Evolutionary conservation across 1,140 invertebrate species (phyloP).

Genomic region (Teleogryllus occipitalis): DNA sequence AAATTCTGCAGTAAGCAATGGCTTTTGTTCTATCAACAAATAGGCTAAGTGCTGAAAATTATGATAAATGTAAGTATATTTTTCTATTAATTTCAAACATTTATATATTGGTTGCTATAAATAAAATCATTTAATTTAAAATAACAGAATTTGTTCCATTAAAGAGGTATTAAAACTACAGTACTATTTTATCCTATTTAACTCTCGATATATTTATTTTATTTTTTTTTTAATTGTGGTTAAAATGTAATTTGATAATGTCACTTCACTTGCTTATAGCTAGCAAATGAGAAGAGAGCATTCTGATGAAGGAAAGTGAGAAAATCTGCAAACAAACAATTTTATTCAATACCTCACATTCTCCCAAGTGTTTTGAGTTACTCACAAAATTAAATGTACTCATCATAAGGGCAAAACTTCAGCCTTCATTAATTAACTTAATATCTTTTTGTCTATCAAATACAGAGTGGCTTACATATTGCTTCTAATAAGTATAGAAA

Average conservation of each 20-base stretch:
- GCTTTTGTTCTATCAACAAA: conserved; percentile 34
- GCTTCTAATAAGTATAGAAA: too few relatives aligned
- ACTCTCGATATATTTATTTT: not conserved
- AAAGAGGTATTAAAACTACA: not conserved
- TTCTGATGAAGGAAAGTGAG: too few relatives aligned
- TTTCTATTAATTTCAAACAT: not conserved
- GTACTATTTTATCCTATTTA: not conserved
- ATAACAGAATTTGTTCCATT: not conserved
- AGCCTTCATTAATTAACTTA: not conserved
- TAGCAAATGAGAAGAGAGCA: too few relatives aligned
- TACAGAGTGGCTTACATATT: too few relatives aligned
- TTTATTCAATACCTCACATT: too few relatives aligned
- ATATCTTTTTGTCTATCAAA: not conserved
- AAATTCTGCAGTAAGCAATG: conserved; percentile 40
- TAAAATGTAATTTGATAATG: not conserved
- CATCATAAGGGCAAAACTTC: too few relatives aligned
- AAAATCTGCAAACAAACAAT: too few relatives aligned
- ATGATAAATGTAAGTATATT: conserved; percentile 10
- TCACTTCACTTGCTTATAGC: too few relatives aligned
- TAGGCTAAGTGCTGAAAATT: conserved; percentile 35
- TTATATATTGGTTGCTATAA: not conserved
- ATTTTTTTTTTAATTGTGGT: not conserved
- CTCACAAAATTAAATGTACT: too few relatives aligned
- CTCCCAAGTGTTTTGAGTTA: too few relatives aligned
- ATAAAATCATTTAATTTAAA: not conserved